phyloP scores from a whole-genome alignment of 2,113 vertebrate species.

The Prionailurus viverrinus region DNA sequence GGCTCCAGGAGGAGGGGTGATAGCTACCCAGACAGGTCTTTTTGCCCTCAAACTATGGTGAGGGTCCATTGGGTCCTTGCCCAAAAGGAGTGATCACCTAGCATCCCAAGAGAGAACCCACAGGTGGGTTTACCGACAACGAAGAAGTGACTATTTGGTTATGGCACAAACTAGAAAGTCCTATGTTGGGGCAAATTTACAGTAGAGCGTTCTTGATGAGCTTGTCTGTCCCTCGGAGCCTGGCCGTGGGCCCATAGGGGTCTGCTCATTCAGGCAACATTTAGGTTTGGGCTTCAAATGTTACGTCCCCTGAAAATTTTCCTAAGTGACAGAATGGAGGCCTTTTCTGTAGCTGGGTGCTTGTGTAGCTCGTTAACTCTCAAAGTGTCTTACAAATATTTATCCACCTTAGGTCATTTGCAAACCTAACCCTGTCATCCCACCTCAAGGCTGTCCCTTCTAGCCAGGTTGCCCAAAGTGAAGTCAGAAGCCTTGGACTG shows the following conservation, averaged over 20 bases:
- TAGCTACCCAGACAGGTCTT: neutral
- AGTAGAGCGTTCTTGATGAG: slow-evolving; percentile 21
- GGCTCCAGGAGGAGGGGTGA: neutral
- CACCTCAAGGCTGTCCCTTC: slow-evolving; percentile 66
- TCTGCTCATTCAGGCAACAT: neutral
- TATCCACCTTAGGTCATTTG: slow-evolving; percentile 83
- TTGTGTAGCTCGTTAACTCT: slow-evolving; percentile 77
- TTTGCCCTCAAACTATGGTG: neutral
- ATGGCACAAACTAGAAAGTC: neutral
- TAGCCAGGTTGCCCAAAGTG: slow-evolving; percentile 64
- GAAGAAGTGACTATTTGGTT: neutral
- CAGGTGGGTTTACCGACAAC: neutral
- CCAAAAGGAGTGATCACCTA: neutral
- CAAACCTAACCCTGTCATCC: slow-evolving; percentile 80
- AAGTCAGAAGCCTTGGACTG: slow-evolving; percentile 77
- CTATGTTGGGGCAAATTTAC: neutral
- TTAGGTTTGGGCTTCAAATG: slow-evolving; percentile 42
- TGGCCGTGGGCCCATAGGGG: neutral
- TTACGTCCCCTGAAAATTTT: slow-evolving; percentile 26
- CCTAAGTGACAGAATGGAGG: slow-evolving; percentile 71
- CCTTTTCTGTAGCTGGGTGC: slow-evolving; percentile 67
- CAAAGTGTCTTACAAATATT: slow-evolving; percentile 84
- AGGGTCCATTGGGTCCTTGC: neutral
- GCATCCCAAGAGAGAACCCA: neutral
- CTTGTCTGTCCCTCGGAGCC: slow-evolving; percentile 38